Base-by-base conservation (phyloP, 2,113 vertebrate species). In the Albula goreensis region DNA sequence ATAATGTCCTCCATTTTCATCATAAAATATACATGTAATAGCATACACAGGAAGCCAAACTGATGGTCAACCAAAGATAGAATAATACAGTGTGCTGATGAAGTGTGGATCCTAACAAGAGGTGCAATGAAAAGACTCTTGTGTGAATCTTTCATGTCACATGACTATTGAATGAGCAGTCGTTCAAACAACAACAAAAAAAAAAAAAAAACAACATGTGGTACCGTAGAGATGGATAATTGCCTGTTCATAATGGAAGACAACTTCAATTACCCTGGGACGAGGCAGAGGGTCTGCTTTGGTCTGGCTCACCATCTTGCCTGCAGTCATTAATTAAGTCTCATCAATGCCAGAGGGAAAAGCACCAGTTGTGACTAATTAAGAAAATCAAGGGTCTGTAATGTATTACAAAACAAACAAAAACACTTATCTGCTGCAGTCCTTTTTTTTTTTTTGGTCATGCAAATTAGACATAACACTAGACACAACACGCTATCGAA, bases 321-420 rank as follows among this genome's bases (percentile, higher is more conserved):
- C 91, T 88, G 88, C 90, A 92, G 92, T 92, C 93, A 91, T 93
- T 94, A 93, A 93, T 95, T 93, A 94, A 89, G 89, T 91, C 89
- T 92, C 92, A 93, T 92, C 92, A 93, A 91, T 91, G 90, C 91
- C 87, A n/a, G 89, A 53, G 92, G 93, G 90, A 93, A 89, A 92
- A 91, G 90, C 90, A 91, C 89, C 89, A 87, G 90, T 92, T 92
- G 90, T 70, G 89, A 91, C 90, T 91, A 93, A 93, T 93, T 91
- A 94, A 86, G 88, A 92, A 92, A 92, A 90, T 88, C 89, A 89
- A 92, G 91, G 88, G 88, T 85, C 85, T 89, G 88, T 91, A 92
- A 92, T 92, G 88, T 88, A 88, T 90, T 91, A 94, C 93, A 94
- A 92, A 66, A 93, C 94, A 92, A 94, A 93, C 91, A 93, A 90